phyloP scores from a whole-genome alignment of 2,797 vertebrate genomes.

The Coreius guichenoti region DNA sequence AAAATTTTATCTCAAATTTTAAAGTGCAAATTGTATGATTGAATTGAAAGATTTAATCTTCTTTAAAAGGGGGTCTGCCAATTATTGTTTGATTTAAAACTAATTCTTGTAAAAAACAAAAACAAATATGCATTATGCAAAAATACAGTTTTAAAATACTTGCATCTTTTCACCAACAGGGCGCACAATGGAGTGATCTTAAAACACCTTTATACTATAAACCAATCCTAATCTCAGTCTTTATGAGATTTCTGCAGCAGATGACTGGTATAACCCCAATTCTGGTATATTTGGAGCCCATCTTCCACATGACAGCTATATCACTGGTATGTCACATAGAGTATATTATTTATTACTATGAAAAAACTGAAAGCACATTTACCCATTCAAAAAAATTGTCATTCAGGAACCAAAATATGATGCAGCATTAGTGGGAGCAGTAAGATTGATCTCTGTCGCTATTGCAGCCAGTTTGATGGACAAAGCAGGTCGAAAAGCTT shows the following conservation, averaged over 20 bases:
- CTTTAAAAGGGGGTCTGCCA: not conserved
- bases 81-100: not conserved
- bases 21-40: not conserved
- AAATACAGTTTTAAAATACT: not conserved
- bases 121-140: not conserved
- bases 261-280: constrained; percentile 91
- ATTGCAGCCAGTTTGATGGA: constrained; percentile 79
- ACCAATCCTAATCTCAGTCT: constrained; percentile 84
- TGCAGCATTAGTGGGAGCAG: constrained; percentile 73
- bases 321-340: constrained; percentile 53
- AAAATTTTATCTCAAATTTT: too few relatives aligned
- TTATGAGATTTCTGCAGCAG: constrained; percentile 95
- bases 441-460: constrained; percentile 75
- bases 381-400: not conserved
- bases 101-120: not conserved
- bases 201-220: constrained; percentile 80
- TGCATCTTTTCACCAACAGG: constrained; percentile 58
- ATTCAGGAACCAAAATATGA: constrained; percentile 67
- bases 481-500: constrained; percentile 77
- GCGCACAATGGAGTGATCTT: constrained; percentile 79
- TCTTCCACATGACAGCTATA: constrained; percentile 71
- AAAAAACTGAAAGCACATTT: not conserved
- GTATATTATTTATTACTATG: not conserved
- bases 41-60: not conserved
- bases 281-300: constrained; percentile 77